Conservation (phyloP, 1,140 invertebrate genomes). For the Himalopsyche phryganea region DNA sequence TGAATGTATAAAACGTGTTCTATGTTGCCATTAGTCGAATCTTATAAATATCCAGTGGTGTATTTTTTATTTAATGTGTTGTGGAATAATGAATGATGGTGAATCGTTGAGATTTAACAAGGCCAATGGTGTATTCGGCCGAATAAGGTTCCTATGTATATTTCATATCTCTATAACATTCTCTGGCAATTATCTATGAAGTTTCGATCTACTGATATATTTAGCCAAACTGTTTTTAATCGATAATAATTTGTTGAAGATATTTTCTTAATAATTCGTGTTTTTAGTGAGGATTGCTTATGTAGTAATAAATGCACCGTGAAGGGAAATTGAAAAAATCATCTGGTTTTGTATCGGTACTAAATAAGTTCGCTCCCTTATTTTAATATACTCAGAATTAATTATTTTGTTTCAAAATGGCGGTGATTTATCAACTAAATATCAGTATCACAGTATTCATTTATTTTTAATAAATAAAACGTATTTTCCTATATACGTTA, state of each 20-base stretch:
- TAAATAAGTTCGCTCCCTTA: background rate
- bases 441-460: too few species aligned
- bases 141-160: constrained; percentile 35
- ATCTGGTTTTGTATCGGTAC: constrained; percentile 1
- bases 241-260: constrained; percentile 35
- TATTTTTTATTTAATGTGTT: constrained; percentile 8
- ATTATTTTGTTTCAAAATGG: too few species aligned
- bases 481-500: too few species aligned
- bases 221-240: constrained; percentile 36
- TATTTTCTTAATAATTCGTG: constrained; percentile 36
- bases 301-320: constrained; percentile 23
- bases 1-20: constrained; percentile 14
- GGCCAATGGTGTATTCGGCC: constrained; percentile 8
- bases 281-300: constrained; percentile 35
- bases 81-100: too few species aligned
- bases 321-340: constrained; percentile 10
- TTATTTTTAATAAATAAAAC: too few species aligned
- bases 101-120: too few species aligned
- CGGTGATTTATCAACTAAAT: too few species aligned
- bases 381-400: too few species aligned
- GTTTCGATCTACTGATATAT: constrained; percentile 35
- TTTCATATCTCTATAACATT: constrained; percentile 35
- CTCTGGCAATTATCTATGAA: constrained; percentile 35
- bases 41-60: constrained; percentile 24
- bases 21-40: constrained; percentile 32